phyloP scores from a whole-genome alignment of 2,888 invertebrate genomes.

The Plusia festucae region DNA sequence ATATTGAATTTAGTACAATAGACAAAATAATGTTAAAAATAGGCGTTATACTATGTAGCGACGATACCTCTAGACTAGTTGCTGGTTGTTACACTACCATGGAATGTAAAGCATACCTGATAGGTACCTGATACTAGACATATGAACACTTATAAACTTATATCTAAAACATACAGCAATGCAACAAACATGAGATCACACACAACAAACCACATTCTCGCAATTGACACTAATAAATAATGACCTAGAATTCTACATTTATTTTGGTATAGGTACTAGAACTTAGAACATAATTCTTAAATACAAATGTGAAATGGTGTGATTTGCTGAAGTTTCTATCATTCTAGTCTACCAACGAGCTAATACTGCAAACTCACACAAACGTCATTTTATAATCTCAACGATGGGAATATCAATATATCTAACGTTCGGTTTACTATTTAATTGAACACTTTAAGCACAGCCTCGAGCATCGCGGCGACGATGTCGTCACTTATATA shows the following conservation, averaged over 20 bases:
- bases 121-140: constrained; percentile 74
- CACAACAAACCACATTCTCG: constrained; percentile 79
- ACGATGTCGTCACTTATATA: constrained; percentile 82
- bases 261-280: constrained; percentile 87
- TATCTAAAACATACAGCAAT: constrained; percentile 69
- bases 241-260: constrained; percentile 82
- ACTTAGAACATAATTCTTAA: constrained; percentile 73
- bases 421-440: constrained; percentile 79
- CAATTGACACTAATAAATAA: constrained; percentile 86
- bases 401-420: constrained; percentile 84
- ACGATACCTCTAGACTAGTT: constrained; percentile 84
- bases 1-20: constrained; percentile 66
- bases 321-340: constrained; percentile 72
- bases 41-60: constrained; percentile 69
- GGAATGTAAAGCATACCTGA: constrained; percentile 80
- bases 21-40: constrained; percentile 64
- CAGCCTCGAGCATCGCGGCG: constrained; percentile 84
- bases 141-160: constrained; percentile 79
- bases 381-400: constrained; percentile 81
- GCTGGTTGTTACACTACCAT: constrained; percentile 79
- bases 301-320: constrained; percentile 69
- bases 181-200: constrained; percentile 84
- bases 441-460: constrained; percentile 89
- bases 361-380: constrained; percentile 83
- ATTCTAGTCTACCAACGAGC: constrained; percentile 70